phyloP scores from a whole-genome alignment of 2,797 vertebrate species.

The Lindbergichthys nudifrons region DNA sequence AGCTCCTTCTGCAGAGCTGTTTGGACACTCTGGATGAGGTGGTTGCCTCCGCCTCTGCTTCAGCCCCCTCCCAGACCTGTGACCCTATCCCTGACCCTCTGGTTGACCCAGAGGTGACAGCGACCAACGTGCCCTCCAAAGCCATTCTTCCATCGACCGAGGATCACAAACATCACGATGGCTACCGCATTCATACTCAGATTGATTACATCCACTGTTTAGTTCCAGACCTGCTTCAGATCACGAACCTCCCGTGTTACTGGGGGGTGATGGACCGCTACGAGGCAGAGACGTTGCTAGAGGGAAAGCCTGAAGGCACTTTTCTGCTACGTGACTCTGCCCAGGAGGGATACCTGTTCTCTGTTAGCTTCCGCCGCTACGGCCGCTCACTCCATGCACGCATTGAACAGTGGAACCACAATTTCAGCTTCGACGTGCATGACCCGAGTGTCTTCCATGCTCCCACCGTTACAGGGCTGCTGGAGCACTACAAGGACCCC shows the following conservation, averaged over 20 bases:
- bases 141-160: conserved; percentile 54
- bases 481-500: conserved; percentile 91
- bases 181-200: conserved; percentile 86
- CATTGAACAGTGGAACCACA: conserved; percentile 91
- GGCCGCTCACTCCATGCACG: conserved; percentile 89
- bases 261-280: conserved; percentile 92
- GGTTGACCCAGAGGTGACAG: conserved; percentile 66
- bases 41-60: conserved; percentile 59
- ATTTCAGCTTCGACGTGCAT: conserved; percentile 91
- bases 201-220: conserved; percentile 90
- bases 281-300: conserved; percentile 87
- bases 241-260: conserved; percentile 88
- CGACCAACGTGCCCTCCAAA: conserved; percentile 42
- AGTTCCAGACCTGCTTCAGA: conserved; percentile 87
- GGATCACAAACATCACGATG: conserved; percentile 64
- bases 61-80: conserved; percentile 32
- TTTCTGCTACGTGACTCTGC: conserved; percentile 89
- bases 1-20: conserved; percentile 85
- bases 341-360: conserved; percentile 91
- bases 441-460: conserved; percentile 90
- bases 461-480: conserved; percentile 84
- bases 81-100: conserved; percentile 53
- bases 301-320: conserved; percentile 89
- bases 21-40: conserved; percentile 87
- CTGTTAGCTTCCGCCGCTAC: conserved; percentile 90